Base-by-base conservation (phyloP, 2,888 invertebrate genomes). In the Cerastis leucographa region DNA sequence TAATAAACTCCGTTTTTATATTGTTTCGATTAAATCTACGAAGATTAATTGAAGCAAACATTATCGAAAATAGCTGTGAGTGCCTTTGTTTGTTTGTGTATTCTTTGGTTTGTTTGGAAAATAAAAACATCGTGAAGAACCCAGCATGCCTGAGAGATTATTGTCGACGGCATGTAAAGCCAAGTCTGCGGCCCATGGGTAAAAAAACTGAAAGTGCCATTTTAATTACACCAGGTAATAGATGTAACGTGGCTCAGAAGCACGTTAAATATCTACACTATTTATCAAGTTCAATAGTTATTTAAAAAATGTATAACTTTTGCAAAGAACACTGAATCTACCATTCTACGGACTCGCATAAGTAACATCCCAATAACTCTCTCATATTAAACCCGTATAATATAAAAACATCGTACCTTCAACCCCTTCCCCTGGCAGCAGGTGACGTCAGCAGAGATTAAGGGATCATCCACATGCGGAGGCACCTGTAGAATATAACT, bases 41-140 rank as follows among this genome's bases (percentile, higher is more conserved):
- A 51, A 69, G 71, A 62, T 72, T 59, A 76, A 85, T 81, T 79
- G 71, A 76, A 82, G 74, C n/a, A 69, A 76, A 84, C 54, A 49
- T 40, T 65, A 61, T 49, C 59, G 51, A 25, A n/a, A 25, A 66
- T 69, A 76, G 56, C 11, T 2, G 14, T 19, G 46, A 40, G 46
- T 66, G n/a, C 8, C 35, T 17, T 68, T 25, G 54, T 54, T 54
- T 5, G n/a, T n/a, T n/a, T 40, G 40, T 40, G 6, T 40, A 9
- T 22, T 14, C 25, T 17, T 49, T 51, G 22, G 14, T 35, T 49
- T 29, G 7, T 72, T 54, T 9, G 25, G n/a, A 69, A 14, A 46
- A 69, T 6, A 3, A 2, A 2, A 35, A 35, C 35, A 35, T 35
- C 3, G 1, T 35, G 35, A 35, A 3, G 35, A 35, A 35, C 35